These are phyloP conservation scores for Vannuccia rotundouncinata DNA, from an alignment of 2,888 invertebrate genomes.

Conservation along the genomic window DNA sequence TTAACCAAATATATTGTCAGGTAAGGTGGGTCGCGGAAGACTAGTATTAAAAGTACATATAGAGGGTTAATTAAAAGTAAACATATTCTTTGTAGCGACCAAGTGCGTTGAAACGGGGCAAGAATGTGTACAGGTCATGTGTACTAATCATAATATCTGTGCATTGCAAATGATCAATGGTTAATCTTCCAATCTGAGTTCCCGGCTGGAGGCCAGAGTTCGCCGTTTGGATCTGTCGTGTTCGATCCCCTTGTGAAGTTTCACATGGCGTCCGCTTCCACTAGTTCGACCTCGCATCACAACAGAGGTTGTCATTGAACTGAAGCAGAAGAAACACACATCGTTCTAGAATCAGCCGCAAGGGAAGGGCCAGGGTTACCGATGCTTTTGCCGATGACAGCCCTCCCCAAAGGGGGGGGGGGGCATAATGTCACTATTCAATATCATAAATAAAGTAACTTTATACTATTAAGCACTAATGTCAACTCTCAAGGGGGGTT, in stretches of 20 bases:
- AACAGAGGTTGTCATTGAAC: not conserved
- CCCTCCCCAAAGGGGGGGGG: not conserved
- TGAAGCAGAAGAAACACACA: no score
- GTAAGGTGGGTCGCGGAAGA: no score
- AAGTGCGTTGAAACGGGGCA: no score
- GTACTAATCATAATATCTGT: not conserved
- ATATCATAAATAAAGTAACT: not conserved
- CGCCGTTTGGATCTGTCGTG: slow-evolving; percentile 32
- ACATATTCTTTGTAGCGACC: not conserved
- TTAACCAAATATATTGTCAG: no score
- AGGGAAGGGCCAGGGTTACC: no score
- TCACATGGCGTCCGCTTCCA: not conserved
- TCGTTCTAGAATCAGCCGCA: no score
- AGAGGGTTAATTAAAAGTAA: not conserved
- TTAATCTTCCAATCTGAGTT: not conserved
- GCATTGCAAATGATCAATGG: no score
- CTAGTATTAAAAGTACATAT: no score
- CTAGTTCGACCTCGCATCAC: slow-evolving; percentile 1
- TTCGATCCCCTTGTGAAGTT: slow-evolving; percentile 1
- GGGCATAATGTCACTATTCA: not conserved
- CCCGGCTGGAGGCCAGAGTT: slow-evolving; percentile 29
- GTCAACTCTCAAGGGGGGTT: no score
- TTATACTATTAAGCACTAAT: no score
- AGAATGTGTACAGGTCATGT: not conserved
- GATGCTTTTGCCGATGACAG: no score